Percentiles rank a stretch among this genome's conserved stretches.
Conservation (phyloP, 2,113 vertebrate species). For the Paradisaea rubra region DNA sequence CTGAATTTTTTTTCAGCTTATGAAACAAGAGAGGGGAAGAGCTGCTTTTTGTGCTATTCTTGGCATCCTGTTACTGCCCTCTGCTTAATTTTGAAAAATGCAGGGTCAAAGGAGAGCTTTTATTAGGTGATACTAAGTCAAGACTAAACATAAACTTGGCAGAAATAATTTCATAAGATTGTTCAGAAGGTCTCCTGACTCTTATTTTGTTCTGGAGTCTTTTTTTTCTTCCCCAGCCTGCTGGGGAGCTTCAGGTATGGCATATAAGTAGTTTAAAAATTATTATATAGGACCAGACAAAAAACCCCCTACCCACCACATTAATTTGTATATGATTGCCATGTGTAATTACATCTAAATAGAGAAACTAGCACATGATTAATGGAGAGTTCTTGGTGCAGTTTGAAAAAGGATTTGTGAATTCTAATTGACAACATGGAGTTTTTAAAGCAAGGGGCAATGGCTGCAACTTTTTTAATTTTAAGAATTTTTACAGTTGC, state of each 20-base stretch:
- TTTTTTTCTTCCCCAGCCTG: neutral
- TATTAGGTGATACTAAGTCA: slow-evolving; percentile 25
- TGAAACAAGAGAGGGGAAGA: neutral
- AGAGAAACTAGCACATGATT: neutral
- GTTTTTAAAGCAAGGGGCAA: neutral
- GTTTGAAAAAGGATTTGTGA: neutral
- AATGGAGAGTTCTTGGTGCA: neutral
- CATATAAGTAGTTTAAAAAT: neutral
- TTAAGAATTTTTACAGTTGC: neutral
- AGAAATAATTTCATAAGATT: neutral
- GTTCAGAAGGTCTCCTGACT: neutral
- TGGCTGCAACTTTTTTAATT: neutral
- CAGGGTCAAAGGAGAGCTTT: slow-evolving; percentile 17
- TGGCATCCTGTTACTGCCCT: neutral
- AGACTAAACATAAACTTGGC: slow-evolving; percentile 54
- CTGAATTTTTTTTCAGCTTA: neutral
- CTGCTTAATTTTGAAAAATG: slow-evolving; percentile 8
- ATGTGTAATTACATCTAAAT: neutral
- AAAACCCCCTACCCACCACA: accelerated
- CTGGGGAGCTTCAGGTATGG: neutral
- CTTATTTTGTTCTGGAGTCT: neutral
- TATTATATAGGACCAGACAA: neutral
- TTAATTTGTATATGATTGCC: neutral
- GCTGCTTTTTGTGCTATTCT: slow-evolving; percentile 30
- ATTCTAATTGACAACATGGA: neutral